A percentile compares a stretch with the other conserved stretches of the same genome.
phyloP scores from a whole-genome alignment of 2,797 vertebrate genomes.

The Dendrocincla tyrannina region DNA sequence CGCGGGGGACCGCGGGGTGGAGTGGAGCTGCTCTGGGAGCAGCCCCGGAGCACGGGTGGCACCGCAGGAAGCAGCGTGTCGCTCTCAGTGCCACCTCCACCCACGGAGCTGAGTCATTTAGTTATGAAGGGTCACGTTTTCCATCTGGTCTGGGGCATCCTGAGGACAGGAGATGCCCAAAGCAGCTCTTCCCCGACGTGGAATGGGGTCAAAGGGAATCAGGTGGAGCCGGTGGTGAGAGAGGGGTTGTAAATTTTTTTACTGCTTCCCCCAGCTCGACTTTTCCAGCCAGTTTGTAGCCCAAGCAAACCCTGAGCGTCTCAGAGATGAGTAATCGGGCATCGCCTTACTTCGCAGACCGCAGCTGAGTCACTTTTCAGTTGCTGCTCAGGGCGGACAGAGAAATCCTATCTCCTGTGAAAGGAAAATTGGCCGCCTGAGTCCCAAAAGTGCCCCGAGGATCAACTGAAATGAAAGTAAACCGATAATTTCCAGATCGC shows the following conservation, averaged over 20 bases:
- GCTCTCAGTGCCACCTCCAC: not conserved
- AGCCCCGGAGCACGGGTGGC: not conserved
- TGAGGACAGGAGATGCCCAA: not conserved
- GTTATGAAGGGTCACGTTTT: not conserved
- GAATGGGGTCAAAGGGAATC: not conserved
- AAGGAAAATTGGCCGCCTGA: constrained; percentile 26
- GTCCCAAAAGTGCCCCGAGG: constrained; percentile 36
- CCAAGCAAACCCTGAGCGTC: not conserved
- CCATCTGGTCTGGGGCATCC: not conserved
- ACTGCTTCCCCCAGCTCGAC: not conserved
- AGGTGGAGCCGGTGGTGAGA: not conserved
- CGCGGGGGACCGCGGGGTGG: not conserved
- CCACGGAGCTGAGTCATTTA: not conserved
- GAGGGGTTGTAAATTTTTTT: not conserved
- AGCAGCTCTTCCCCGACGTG: not conserved
- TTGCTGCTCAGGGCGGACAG: not conserved
- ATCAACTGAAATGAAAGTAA: constrained; percentile 49
- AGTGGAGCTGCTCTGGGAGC: not conserved
- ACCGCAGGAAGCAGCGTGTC: not conserved
- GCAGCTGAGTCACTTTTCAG: constrained; percentile 24
- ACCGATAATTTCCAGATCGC: constrained; percentile 33
- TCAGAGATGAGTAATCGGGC: constrained; percentile 17
- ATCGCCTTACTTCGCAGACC: not conserved
- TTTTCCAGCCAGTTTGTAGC: not conserved
- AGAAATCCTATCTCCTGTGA: constrained; percentile 38